Conservation (phyloP, 2,113 vertebrate genomes). For the Scalopus aquaticus region DNA sequence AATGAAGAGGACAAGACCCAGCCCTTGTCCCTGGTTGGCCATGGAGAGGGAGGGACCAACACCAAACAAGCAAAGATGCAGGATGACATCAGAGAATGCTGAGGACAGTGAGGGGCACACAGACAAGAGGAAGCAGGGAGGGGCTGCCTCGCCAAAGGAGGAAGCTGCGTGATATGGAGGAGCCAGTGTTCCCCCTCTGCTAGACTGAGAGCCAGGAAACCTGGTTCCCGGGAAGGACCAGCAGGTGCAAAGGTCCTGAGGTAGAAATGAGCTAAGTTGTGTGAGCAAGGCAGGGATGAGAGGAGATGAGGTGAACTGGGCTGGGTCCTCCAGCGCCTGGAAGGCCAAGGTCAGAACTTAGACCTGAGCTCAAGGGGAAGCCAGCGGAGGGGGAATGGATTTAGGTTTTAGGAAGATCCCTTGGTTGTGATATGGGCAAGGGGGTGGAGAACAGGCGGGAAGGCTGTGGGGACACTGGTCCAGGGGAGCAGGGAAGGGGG, state of each 20-base stretch:
- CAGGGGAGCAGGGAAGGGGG: neutral
- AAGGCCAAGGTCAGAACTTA: neutral
- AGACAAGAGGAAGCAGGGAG: neutral
- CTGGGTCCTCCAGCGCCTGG: neutral
- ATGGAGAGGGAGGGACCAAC: neutral
- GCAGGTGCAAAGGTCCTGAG: conserved; percentile 45
- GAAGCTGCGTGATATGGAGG: too few species aligned
- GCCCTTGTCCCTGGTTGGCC: too few species aligned
- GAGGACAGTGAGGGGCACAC: neutral
- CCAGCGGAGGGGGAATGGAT: neutral
- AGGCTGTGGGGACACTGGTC: neutral
- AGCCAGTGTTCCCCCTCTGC: too few species aligned
- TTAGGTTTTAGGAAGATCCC: neutral
- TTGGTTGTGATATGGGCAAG: neutral
- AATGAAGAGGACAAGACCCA: neutral
- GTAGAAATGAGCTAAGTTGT: neutral
- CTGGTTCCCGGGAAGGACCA: neutral
- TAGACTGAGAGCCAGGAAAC: neutral
- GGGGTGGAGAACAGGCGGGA: neutral
- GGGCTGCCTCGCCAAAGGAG: too few species aligned
- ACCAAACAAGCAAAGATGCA: neutral
- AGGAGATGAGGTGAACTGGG: neutral
- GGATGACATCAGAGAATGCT: rapidly evolving
- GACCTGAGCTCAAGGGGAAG: neutral
- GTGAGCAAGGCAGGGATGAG: neutral